A percentile compares a stretch with the other conserved stretches of the same genome.
phyloP scores from a whole-genome alignment of 2,888 invertebrate genomes.

The Pyrocoelia pectoralis region DNA sequence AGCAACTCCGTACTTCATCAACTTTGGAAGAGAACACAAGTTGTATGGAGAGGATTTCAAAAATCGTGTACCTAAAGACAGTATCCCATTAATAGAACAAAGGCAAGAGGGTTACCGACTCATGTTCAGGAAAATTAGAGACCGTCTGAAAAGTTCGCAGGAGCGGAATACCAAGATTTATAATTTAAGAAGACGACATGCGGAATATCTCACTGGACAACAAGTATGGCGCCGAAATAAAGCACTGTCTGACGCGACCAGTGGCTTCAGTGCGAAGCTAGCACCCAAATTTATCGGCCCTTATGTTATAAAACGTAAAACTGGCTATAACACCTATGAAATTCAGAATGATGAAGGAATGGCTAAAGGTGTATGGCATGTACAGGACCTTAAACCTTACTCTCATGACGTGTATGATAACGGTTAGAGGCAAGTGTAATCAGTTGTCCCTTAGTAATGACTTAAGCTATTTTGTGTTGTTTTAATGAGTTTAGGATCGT shows the following conservation, averaged over 20 bases:
- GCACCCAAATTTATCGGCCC: background rate
- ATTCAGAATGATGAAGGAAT: background rate
- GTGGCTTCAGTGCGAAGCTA: background rate
- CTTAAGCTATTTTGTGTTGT: too few relatives aligned
- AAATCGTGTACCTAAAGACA: background rate
- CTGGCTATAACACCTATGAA: background rate
- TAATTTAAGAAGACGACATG: background rate
- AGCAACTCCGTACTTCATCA: constrained; percentile 25
- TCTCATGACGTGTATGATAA: too few relatives aligned
- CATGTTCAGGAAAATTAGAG: background rate
- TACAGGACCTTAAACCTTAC: constrained; percentile 3
- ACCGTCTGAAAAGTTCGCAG: background rate
- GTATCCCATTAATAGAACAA: background rate
- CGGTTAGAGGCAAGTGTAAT: too few relatives aligned
- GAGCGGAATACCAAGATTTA: background rate
- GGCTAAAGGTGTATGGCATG: background rate
- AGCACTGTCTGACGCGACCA: background rate
- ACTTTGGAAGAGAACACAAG: constrained; percentile 34
- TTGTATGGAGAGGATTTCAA: constrained; percentile 7
- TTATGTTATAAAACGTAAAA: background rate
- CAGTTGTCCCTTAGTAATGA: too few relatives aligned
- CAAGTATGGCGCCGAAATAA: background rate
- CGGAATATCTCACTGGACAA: background rate
- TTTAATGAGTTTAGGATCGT: too few relatives aligned
- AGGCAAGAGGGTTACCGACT: background rate